phyloP scores from a whole-genome alignment of 2,797 vertebrate genomes.

The Pteronotus mesoamericanus region DNA sequence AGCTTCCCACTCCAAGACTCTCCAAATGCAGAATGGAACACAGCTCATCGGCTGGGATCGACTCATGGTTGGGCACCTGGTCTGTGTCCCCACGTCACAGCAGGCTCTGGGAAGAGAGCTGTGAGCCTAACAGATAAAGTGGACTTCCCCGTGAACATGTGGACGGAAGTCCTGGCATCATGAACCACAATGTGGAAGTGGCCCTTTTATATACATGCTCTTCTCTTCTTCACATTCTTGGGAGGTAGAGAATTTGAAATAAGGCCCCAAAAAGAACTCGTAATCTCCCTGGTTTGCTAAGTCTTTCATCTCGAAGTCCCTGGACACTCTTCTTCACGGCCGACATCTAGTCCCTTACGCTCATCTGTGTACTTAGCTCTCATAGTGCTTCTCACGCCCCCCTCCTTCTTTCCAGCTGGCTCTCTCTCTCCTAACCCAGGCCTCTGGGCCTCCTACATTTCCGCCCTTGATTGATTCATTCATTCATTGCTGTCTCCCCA shows the following conservation, averaged over 20 bases:
- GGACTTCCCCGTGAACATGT: fast-evolving
- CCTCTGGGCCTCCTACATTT: background rate
- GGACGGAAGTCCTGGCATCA: fast-evolving
- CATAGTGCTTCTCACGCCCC: fast-evolving
- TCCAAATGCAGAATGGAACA: fast-evolving
- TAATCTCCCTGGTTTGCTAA: fast-evolving
- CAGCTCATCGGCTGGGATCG: fast-evolving
- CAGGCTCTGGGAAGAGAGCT: fast-evolving
- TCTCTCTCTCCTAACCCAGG: background rate
- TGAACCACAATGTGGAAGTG: background rate
- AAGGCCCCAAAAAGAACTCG: background rate
- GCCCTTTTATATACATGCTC: background rate
- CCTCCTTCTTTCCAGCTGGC: background rate
- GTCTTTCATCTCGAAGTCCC: too few species aligned
- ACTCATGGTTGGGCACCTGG: fast-evolving
- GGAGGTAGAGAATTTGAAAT: background rate
- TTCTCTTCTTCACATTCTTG: background rate
- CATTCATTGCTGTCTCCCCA: too few species aligned
- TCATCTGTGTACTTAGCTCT: background rate
- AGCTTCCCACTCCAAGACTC: background rate
- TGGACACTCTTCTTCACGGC: background rate
- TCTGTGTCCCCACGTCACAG: fast-evolving
- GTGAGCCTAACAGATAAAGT: fast-evolving
- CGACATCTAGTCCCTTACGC: background rate
- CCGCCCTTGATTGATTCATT: background rate